These are phyloP conservation scores for Hyperoplus immaculatus DNA, from an alignment of 2,797 vertebrate species.

Conservation along the genomic window DNA sequence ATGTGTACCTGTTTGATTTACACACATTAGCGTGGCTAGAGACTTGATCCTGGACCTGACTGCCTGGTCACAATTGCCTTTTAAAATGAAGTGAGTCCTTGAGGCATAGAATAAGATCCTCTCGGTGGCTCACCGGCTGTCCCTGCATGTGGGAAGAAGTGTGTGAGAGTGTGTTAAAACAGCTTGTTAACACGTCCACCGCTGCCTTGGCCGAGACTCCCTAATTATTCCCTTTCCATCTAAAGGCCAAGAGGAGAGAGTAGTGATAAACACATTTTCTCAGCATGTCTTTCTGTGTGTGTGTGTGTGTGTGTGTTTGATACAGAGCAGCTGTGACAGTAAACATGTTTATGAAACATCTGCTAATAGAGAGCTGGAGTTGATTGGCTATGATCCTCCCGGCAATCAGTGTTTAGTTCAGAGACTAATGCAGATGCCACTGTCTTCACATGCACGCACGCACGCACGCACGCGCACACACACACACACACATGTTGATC, in stretches of 20 bases:
- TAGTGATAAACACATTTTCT: constrained; percentile 66
- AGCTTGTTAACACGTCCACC: constrained; percentile 77
- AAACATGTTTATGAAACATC: constrained; percentile 92
- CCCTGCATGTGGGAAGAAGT: constrained; percentile 44
- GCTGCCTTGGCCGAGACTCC: constrained; percentile 59
- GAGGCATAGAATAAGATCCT: constrained; percentile 41
- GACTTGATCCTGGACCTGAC: constrained; percentile 4
- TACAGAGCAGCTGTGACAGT: constrained; percentile 93
- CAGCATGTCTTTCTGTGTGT: constrained; percentile 23
- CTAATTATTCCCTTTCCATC: constrained; percentile 69
- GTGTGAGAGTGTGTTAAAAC: constrained; percentile 73
- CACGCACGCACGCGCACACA: background rate
- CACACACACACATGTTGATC: background rate
- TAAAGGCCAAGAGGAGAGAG: constrained; percentile 59
- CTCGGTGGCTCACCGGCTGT: constrained; percentile 23
- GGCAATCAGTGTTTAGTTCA: constrained; percentile 64
- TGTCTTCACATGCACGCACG: constrained; percentile 54
- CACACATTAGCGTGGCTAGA: background rate
- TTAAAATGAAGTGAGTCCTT: constrained; percentile 53
- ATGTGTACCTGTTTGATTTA: constrained; percentile 7
- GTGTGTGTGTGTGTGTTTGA: constrained; percentile 73
- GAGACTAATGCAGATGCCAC: constrained; percentile 46
- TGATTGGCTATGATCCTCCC: constrained; percentile 85
- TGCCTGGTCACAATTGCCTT: constrained; percentile 19
- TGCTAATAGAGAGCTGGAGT: constrained; percentile 94